These are phyloP conservation scores for Calosoma granatense DNA, from an alignment of 1,140 invertebrate species.

Conservation along the genomic window DNA sequence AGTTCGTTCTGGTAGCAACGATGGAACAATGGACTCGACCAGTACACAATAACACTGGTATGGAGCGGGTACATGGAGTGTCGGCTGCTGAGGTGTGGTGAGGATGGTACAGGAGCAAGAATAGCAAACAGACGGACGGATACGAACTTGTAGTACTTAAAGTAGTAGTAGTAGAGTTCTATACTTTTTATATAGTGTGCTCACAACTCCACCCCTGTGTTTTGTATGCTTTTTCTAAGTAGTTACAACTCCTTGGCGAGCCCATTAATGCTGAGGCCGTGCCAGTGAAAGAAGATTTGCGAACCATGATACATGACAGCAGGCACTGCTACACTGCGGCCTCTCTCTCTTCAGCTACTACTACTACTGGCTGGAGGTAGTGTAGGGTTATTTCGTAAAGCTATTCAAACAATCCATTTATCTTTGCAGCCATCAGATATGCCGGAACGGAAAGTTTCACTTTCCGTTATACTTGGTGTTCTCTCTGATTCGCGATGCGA, in stretches of 20 bases:
- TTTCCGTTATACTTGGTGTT: not conserved
- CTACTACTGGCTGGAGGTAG: not conserved
- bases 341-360: no score
- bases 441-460: not conserved
- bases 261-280: not conserved
- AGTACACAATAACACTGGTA: no score
- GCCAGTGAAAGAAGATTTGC: slow-evolving; percentile 1
- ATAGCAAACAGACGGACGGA: not conserved
- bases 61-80: not conserved
- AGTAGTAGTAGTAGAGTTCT: not conserved
- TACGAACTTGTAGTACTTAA: not conserved
- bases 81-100: not conserved
- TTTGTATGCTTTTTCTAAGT: slow-evolving; percentile 6
- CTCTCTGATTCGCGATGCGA: not conserved
- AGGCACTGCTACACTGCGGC: no score
- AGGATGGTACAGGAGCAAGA: no score
- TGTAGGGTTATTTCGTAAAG: not conserved
- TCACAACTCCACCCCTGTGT: not conserved
- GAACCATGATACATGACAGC: not conserved
- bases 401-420: not conserved
- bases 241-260: not conserved
- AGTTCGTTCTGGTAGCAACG: not conserved
- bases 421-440: not conserved
- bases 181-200: not conserved
- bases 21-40: not conserved